Percentiles rank a stretch among this genome's conserved stretches.
Evolutionary conservation across 2,797 vertebrate species (phyloP).

Genomic region (Argya squamiceps): DNA sequence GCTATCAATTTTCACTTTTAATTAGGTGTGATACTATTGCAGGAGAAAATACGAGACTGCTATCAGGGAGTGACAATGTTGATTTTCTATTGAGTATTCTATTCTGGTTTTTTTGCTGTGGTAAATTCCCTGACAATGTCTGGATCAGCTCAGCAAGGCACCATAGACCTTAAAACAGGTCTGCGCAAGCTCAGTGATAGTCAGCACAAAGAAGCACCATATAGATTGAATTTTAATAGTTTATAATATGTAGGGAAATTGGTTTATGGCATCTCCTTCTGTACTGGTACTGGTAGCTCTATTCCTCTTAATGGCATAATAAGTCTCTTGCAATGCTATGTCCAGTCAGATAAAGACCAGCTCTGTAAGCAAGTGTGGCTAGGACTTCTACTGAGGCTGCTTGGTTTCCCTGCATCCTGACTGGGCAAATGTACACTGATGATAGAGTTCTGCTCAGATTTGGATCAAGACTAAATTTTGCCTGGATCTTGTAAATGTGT

Average conservation of each 20-base stretch:
- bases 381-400: not conserved
- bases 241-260: not conserved
- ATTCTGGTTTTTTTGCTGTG: not conserved
- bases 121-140: not conserved
- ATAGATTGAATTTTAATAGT: not conserved
- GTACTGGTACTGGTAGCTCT: not conserved
- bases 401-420: not conserved
- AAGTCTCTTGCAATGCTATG: not conserved
- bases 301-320: not conserved
- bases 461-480: not conserved
- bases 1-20: conserved; percentile 68
- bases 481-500: not conserved
- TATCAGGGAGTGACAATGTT: not conserved
- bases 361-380: not conserved
- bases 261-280: not conserved
- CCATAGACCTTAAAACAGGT: not conserved
- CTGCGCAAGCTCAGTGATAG: not conserved
- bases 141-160: not conserved
- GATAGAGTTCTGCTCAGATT: not conserved
- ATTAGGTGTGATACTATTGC: conserved; percentile 39
- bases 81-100: not conserved
- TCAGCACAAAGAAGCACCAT: not conserved
- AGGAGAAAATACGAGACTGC: not conserved
- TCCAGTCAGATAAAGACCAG: not conserved
- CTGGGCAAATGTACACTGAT: not conserved